Base-by-base conservation (phyloP, 1,140 invertebrate genomes). In the Megathymus violae region DNA sequence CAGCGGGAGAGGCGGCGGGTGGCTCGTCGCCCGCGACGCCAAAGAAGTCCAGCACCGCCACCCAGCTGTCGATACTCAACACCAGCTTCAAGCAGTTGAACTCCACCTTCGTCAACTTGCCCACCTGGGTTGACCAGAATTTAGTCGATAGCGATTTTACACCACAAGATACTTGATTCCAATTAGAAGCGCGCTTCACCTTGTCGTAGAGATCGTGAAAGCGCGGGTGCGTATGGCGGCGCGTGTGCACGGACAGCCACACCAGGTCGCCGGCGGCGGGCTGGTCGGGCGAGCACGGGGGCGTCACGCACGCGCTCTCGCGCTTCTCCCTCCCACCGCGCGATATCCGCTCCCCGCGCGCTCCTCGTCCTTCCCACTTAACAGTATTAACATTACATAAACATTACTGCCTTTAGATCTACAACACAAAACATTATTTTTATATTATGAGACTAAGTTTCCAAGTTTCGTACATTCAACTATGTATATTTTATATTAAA, bases 51-150 rank as follows among this genome's bases (percentile, higher is more conserved):
- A 99, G 92, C 6, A 99, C 94, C 1, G 98, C 95, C 65, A 98
- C 96, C 98, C 97, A 99, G 15, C 97, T 97, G 79, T 98, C 95
- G 1, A 98, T 95, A 82, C 97, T 98, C 15, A 99, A 94, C 7
- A 97, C 95, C 22, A 98, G 92, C 79, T 98, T 97, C 40, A 99
- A 88, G 71, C 96, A 96, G 81, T 97, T 98, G 82, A 99, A 98
- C 81, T 98, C 96, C 4, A 99, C 94, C 52, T 92, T 93, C 1
- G 94, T 91, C 51, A 78, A 51, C 60, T 84, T 89, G 0, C 74
- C 78, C 17, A 91, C 78, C 88, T 91, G 58, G 5, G 48, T 15
- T 38, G 25, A 58, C 14, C 27, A 31, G 27, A 9, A 31, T 31
- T 22, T 4, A 19, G 27, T 47, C 0, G 0, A 17, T n/a, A 22